Evolutionary conservation across 2,888 invertebrate genomes (phyloP).

Genomic region (Calameuta filiformis): DNA sequence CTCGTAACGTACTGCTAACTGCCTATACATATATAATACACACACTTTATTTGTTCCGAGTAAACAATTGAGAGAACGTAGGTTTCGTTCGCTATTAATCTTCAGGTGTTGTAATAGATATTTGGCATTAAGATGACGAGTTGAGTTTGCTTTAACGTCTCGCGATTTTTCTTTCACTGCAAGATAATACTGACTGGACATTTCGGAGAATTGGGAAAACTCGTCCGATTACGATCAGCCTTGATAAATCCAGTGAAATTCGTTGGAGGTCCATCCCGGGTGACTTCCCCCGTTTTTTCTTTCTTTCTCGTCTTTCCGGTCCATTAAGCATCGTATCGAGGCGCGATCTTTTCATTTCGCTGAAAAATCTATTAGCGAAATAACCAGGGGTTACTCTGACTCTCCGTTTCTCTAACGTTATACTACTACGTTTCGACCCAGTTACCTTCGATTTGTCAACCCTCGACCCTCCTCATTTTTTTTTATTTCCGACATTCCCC

Average conservation of each 20-base stretch:
- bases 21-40: no score
- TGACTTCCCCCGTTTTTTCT: constrained; percentile 22
- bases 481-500: background rate
- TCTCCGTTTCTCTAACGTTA: constrained; percentile 4
- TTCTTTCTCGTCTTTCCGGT: constrained; percentile 39
- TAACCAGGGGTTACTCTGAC: constrained; percentile 27
- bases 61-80: background rate
- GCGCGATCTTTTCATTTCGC: constrained; percentile 45
- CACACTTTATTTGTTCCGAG: background rate
- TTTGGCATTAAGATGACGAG: background rate
- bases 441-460: background rate
- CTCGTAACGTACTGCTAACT: background rate
- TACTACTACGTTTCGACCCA: background rate
- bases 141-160: background rate
- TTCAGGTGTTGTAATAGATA: background rate
- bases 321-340: constrained; percentile 45
- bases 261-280: constrained; percentile 8
- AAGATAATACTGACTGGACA: background rate
- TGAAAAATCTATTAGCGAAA: constrained; percentile 50
- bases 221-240: background rate
- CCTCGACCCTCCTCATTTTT: background rate
- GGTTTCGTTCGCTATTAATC: background rate
- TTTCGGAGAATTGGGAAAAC: background rate
- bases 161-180: background rate
- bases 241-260: background rate